Conservation (phyloP, 2,888 invertebrate genomes). For the Tipula helvola region DNA sequence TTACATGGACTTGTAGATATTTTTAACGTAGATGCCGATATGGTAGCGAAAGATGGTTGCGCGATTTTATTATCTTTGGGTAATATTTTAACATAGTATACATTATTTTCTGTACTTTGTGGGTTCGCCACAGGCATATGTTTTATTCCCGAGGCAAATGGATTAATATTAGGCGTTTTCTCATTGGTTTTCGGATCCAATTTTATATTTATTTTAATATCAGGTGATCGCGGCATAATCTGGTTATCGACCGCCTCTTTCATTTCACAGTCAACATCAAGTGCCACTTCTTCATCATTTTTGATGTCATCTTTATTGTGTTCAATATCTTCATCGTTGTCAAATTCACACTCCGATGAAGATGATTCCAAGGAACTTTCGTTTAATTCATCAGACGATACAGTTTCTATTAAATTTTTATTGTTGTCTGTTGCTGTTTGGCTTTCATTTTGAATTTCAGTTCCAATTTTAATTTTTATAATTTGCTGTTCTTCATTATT, state of each 20-base stretch:
- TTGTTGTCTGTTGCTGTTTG: background rate
- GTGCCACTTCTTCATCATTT: slow-evolving; percentile 14
- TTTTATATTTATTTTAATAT: background rate
- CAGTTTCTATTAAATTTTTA: slow-evolving; percentile 12
- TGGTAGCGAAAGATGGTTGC: background rate
- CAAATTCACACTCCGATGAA: slow-evolving; percentile 9
- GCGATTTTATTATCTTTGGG: slow-evolving; percentile 16
- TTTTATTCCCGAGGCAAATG: background rate
- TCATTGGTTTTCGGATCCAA: background rate
- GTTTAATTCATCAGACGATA: slow-evolving; percentile 14
- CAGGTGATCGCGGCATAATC: background rate
- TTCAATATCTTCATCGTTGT: background rate
- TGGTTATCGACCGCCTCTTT: background rate
- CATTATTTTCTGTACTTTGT: slow-evolving; percentile 16
- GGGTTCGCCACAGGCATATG: slow-evolving; percentile 9
- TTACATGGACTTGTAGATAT: background rate
- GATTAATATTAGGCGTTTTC: background rate
- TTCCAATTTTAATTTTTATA: background rate
- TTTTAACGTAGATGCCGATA: background rate
- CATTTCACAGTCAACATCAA: background rate
- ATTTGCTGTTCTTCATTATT: background rate
- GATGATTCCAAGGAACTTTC: background rate
- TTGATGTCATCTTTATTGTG: slow-evolving; percentile 15
- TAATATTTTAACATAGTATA: slow-evolving; percentile 16
- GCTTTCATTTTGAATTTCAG: slow-evolving; percentile 1